Conservation (phyloP, 2,113 vertebrate genomes). For the Sylvia atricapilla region DNA sequence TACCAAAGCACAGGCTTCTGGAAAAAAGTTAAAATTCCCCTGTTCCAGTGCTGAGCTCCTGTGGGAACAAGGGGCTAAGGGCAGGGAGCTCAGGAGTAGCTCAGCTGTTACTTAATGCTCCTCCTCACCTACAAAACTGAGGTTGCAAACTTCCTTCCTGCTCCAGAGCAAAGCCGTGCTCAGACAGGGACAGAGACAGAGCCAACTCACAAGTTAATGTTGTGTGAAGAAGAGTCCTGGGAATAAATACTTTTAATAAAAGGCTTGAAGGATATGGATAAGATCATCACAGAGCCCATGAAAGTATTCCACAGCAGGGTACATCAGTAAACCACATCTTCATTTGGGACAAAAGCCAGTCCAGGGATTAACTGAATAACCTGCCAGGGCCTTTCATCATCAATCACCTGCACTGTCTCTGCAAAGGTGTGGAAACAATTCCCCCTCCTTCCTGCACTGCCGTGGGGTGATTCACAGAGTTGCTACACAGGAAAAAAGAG, state of each 20-base stretch:
- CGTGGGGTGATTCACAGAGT: background rate
- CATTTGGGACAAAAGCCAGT: background rate
- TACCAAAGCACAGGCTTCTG: background rate
- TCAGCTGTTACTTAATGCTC: background rate
- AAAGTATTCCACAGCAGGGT: background rate
- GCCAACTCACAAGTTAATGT: background rate
- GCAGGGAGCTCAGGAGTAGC: background rate
- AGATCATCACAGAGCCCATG: background rate
- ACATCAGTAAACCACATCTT: background rate
- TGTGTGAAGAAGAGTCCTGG: background rate
- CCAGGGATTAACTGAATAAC: background rate
- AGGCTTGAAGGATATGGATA: background rate
- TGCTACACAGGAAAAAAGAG: background rate
- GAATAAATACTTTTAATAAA: constrained; percentile 10
- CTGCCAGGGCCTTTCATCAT: background rate
- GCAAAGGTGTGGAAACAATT: constrained; percentile 20
- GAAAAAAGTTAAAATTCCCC: background rate
- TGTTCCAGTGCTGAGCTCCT: background rate
- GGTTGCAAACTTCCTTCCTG: background rate
- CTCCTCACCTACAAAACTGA: background rate
- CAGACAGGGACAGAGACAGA: background rate
- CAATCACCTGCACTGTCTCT: background rate
- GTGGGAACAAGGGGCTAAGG: background rate
- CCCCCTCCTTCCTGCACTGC: background rate
- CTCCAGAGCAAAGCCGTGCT: background rate